Conservation (phyloP, 2,888 invertebrate species). For the Ephialtes manifestator region DNA sequence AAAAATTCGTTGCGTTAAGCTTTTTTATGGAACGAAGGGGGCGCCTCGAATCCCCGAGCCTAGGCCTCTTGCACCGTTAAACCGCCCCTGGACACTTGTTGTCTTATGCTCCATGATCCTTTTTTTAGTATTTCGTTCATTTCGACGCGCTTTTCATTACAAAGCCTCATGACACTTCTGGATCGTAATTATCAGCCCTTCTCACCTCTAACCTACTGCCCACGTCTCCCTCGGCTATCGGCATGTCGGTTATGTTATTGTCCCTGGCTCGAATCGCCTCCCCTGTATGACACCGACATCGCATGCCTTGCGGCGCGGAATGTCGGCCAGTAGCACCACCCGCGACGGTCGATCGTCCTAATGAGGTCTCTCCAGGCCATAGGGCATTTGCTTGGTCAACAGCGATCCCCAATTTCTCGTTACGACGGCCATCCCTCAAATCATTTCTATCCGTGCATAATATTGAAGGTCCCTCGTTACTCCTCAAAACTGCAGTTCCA, state of each 20-base stretch:
- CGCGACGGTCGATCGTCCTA: conserved; percentile 48
- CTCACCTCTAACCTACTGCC: background rate
- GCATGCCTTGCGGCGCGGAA: conserved; percentile 15
- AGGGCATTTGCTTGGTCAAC: conserved; percentile 57
- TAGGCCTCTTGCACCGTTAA: too few relatives aligned
- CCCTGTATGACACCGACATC: conserved; percentile 5
- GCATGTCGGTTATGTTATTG: conserved; percentile 27
- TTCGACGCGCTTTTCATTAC: background rate
- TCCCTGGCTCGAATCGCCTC: conserved; percentile 6
- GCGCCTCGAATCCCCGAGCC: too few relatives aligned
- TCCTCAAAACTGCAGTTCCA: background rate
- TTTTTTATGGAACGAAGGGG: too few relatives aligned
- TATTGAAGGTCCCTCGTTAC: conserved; percentile 12
- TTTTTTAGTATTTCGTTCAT: background rate
- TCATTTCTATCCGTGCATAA: conserved; percentile 23
- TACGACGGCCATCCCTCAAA: conserved; percentile 1
- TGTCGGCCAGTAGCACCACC: conserved; percentile 1
- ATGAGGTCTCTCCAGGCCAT: conserved; percentile 46
- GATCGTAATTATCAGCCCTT: background rate
- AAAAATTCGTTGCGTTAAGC: too few relatives aligned
- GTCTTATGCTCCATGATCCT: background rate
- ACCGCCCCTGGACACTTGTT: too few relatives aligned
- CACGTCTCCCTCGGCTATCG: background rate
- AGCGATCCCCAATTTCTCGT: conserved; percentile 8
- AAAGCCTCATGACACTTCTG: background rate